Conservation (phyloP, 2,113 vertebrate genomes). For the Setophaga coronata region DNA sequence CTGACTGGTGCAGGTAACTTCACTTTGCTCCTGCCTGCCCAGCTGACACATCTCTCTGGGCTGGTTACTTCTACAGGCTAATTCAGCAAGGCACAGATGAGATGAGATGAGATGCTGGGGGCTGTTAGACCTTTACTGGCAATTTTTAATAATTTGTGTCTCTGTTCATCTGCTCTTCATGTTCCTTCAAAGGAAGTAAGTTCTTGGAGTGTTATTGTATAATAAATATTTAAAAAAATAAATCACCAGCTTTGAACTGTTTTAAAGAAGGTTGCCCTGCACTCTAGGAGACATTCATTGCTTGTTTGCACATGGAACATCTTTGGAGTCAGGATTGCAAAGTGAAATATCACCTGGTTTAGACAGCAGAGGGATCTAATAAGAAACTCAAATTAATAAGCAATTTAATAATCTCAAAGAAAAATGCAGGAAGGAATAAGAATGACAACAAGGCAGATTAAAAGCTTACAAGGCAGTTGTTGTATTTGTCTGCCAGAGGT, state of each 20-base stretch:
- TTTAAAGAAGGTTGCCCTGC: neutral
- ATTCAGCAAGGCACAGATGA: accelerated
- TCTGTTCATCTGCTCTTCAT: neutral
- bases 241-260: neutral
- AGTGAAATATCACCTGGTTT: neutral
- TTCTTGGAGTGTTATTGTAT: neutral
- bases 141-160: neutral
- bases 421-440: neutral
- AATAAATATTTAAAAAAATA: neutral
- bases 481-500: neutral
- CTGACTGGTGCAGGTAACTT: neutral
- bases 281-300: neutral
- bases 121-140: neutral
- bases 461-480: neutral
- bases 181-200: neutral
- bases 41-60: neutral
- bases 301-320: neutral
- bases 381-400: slow-evolving; percentile 37
- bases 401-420: neutral
- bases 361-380: neutral
- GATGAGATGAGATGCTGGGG: neutral
- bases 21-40: neutral
- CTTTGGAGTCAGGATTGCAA: neutral
- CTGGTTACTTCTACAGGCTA: neutral
- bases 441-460: neutral